Evolutionary conservation across 2,888 invertebrate genomes (phyloP).

Genomic region (Odontothrips loti): DNA sequence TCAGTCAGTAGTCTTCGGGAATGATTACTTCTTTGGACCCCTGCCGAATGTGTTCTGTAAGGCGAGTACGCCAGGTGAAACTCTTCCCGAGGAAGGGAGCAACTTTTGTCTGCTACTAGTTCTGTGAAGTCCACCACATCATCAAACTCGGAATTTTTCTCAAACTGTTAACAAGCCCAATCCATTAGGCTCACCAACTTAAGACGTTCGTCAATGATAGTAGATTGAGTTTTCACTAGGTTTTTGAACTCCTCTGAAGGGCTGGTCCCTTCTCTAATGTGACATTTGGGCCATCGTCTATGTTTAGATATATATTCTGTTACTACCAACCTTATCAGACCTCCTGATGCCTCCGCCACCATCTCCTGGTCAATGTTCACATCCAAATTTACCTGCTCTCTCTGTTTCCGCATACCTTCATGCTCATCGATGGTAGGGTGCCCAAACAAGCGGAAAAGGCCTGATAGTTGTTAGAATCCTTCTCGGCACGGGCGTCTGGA

Average conservation of each 20-base stretch:
- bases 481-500: too few species aligned
- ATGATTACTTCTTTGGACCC: not conserved
- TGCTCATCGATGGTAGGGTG: not conserved
- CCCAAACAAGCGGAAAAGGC: not conserved
- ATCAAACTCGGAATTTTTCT: not conserved
- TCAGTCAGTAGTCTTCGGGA: not conserved
- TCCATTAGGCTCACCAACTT: fast-evolving
- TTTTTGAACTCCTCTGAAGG: not conserved
- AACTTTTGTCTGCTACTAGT: not conserved
- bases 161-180: not conserved
- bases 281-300: not conserved
- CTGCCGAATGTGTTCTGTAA: not conserved
- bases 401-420: not conserved
- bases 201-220: not conserved
- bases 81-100: not conserved
- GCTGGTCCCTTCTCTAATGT: not conserved
- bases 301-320: not conserved
- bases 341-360: not conserved
- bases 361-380: not conserved
- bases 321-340: not conserved
- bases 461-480: too few species aligned
- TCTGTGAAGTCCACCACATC: not conserved
- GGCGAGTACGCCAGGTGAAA: not conserved
- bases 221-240: not conserved
- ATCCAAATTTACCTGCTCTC: not conserved